Evolutionary conservation across 2,888 invertebrate species (phyloP).

Genomic region (Chouioia cunea): DNA sequence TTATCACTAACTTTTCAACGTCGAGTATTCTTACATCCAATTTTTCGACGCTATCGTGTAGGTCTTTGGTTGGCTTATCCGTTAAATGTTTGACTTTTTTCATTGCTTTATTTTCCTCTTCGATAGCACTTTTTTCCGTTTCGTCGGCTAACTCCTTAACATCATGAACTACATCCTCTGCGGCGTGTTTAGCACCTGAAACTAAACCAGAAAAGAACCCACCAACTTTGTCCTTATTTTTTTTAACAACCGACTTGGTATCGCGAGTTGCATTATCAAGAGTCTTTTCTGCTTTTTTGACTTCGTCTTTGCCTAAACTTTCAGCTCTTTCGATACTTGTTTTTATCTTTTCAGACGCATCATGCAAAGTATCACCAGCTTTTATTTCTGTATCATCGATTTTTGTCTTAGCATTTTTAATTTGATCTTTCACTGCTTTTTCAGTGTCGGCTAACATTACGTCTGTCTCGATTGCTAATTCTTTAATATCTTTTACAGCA

Average conservation of each 20-base stretch:
- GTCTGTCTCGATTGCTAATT: no score
- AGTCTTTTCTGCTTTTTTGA: background rate
- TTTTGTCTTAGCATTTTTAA: background rate
- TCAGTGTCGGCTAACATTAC: no score
- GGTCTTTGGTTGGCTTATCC: background rate
- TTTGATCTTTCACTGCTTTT: background rate
- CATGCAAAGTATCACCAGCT: background rate
- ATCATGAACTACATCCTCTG: slow-evolving; percentile 45
- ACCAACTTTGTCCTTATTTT: slow-evolving; percentile 29
- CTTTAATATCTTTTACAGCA: no score
- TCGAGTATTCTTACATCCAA: slow-evolving; percentile 36
- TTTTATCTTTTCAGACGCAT: background rate
- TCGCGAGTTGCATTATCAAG: background rate
- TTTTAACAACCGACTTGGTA: slow-evolving; percentile 9
- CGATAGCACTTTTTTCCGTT: slow-evolving; percentile 11
- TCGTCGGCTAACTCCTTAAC: slow-evolving; percentile 60
- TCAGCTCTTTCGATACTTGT: slow-evolving; percentile 46
- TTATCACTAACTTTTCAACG: slow-evolving; percentile 35
- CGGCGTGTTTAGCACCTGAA: slow-evolving; percentile 39
- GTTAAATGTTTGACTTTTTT: slow-evolving; percentile 17
- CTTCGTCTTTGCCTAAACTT: slow-evolving; percentile 1
- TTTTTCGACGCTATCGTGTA: slow-evolving; percentile 49
- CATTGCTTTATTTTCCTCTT: slow-evolving; percentile 64
- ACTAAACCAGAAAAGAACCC: slow-evolving; percentile 36
- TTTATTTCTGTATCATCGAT: background rate